These are phyloP conservation scores for Digitonthophagus gazella DNA, from an alignment of 2,888 invertebrate species.

Conservation along the genomic window DNA sequence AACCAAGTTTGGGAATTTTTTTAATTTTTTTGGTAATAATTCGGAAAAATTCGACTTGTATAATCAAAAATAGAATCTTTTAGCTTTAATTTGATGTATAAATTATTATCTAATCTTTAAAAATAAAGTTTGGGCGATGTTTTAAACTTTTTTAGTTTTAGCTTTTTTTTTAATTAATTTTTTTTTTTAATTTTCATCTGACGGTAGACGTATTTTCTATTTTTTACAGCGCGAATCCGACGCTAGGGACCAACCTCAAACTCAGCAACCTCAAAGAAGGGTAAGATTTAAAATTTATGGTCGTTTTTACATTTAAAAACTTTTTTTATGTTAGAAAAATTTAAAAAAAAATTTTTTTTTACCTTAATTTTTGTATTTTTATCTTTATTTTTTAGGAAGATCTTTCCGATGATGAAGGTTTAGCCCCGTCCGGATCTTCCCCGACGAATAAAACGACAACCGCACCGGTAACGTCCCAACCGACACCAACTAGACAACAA, in stretches of 20 bases:
- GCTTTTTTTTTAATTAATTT: conserved; percentile 28
- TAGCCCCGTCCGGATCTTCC: neutral
- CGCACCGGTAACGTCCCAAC: conserved; percentile 50
- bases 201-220: conserved; percentile 39
- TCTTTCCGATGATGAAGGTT: conserved; percentile 43
- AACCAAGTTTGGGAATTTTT: no score
- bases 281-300: conserved; percentile 38
- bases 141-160: neutral
- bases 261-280: conserved; percentile 42
- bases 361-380: no score
- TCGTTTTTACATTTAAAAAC: conserved; percentile 5
- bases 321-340: no score
- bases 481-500: conserved; percentile 50
- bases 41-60: no score
- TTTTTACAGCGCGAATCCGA: conserved; percentile 45
- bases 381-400: conserved; percentile 47
- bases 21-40: no score
- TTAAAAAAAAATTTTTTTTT: no score
- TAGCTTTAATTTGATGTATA: no score
- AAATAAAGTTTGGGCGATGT: no score
- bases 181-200: conserved; percentile 35
- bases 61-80: no score
- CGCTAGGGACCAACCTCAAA: conserved; percentile 39
- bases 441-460: conserved; percentile 5
- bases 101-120: no score